Evolutionary conservation across 2,113 vertebrate species (phyloP), one percentile per base, ranked within the genome.

Genomic region (Melanerpes formicivorus): DNA sequence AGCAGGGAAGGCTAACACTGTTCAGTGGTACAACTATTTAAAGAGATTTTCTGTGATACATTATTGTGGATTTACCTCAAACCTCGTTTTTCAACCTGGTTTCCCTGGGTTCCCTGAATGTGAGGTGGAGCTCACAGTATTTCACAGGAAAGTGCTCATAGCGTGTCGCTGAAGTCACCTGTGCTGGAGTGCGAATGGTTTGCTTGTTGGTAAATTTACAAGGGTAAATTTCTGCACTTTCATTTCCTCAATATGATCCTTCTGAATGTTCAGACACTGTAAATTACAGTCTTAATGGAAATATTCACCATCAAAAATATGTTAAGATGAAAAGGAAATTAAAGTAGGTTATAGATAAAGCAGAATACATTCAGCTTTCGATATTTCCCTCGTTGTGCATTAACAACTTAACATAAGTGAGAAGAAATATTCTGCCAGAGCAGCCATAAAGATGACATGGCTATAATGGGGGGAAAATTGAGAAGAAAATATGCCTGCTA

Each of bases 321-420:
- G 44, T 29, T 46, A 88, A 90, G 82, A 93, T 95, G 90, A 96
- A 91, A 94, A 69, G 44, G 80, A 95, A 95, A 93, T 91, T 12
- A 93, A 96, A 63, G 48, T 93, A 87, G 82, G 90, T 81, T 93
- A 60, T 69, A 95, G 92, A 90, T 90, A 95, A 96, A 93, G 82
- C 74, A 60, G 25, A 71, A 81, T 71, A 37, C 65, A 65, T 37
- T 78, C 85, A 84, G 50, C 95, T 82, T 80, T 67, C 76, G 64
- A 26, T 78, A 90, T 95, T 96, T 96, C 66, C 71, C 72, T 80
- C 59, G 40, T 86, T 94, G 86, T 87, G 60, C 52, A 6, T 69
- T 94, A 93, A 84, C 83, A 95, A 14, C 73, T 87, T 86, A 96
- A 71, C 27, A 83, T 59, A 82, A 79, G 96, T 94, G 91, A 96